A percentile compares a stretch with the other conserved stretches of the same genome.
phyloP scores from a whole-genome alignment of 2,113 vertebrate genomes.

The Pipa parva region DNA sequence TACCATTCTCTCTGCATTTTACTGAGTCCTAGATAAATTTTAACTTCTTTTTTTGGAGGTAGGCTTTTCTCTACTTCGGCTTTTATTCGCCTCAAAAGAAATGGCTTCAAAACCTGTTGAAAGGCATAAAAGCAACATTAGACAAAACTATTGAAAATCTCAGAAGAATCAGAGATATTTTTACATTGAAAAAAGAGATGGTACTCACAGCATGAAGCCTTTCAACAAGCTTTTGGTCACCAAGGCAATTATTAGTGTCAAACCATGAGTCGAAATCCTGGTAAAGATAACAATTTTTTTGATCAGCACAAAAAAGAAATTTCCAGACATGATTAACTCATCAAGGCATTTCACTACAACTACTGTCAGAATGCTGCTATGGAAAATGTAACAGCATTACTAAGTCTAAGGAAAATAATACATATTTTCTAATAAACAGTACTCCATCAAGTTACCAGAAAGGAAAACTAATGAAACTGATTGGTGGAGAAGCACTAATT shows the following conservation, averaged over 20 bases:
- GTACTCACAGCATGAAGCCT: conserved; percentile 82
- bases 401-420: too few species aligned
- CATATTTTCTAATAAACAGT: too few species aligned
- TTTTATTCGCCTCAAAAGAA: conserved; percentile 84
- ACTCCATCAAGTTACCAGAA: too few species aligned
- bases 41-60: conserved; percentile 84
- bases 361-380: too few species aligned
- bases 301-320: neutral
- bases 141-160: too few species aligned
- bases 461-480: too few species aligned
- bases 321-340: too few species aligned
- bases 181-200: neutral
- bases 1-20: conserved; percentile 89
- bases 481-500: too few species aligned
- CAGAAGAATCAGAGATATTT: neutral
- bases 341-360: too few species aligned
- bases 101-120: conserved; percentile 80
- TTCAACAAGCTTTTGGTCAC: conserved; percentile 86
- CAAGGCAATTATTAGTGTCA: conserved; percentile 86
- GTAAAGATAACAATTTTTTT: neutral
- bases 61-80: conserved; percentile 85
- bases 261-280: conserved; percentile 92
- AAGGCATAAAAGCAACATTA: neutral
- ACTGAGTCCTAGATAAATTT: conserved; percentile 85
- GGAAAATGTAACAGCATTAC: too few species aligned